Conservation (phyloP, 2,797 vertebrate species). For the Hybognathus amarus region DNA sequence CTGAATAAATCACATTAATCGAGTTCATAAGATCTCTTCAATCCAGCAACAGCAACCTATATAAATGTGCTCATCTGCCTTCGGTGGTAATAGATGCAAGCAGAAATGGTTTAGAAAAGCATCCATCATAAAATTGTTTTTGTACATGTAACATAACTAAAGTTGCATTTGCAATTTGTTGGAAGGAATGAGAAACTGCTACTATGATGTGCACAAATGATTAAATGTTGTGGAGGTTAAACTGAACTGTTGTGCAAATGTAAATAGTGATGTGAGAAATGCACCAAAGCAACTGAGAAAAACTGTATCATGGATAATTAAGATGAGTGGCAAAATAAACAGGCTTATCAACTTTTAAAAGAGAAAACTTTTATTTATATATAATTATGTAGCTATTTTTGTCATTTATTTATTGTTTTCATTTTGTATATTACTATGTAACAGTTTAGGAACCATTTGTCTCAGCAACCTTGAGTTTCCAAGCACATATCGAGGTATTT, state of each 20-base stretch:
- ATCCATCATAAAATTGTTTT: background rate
- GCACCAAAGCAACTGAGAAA: too few relatives aligned
- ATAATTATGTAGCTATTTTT: background rate
- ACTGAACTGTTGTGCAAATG: too few relatives aligned
- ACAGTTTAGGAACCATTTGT: background rate
- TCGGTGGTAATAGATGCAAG: background rate
- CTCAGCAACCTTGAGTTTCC: background rate
- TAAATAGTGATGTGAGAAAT: too few relatives aligned
- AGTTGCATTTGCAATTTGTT: too few relatives aligned
- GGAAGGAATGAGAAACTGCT: too few relatives aligned
- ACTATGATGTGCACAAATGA: too few relatives aligned
- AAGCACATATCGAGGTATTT: background rate
- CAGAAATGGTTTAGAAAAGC: background rate
- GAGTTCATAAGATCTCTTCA: background rate
- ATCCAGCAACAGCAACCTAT: background rate
- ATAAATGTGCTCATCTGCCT: background rate
- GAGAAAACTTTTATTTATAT: too few relatives aligned
- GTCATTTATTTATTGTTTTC: background rate
- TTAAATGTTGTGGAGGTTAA: too few relatives aligned
- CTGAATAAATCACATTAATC: conserved; percentile 6
- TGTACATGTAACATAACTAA: too few relatives aligned
- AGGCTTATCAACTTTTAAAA: background rate
- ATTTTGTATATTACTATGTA: background rate
- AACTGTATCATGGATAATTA: background rate
- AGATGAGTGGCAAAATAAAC: background rate